Base-by-base conservation (phyloP, 30 jellyfish, hydroid and myxozoan species). In the Rhopilema esculentum region DNA sequence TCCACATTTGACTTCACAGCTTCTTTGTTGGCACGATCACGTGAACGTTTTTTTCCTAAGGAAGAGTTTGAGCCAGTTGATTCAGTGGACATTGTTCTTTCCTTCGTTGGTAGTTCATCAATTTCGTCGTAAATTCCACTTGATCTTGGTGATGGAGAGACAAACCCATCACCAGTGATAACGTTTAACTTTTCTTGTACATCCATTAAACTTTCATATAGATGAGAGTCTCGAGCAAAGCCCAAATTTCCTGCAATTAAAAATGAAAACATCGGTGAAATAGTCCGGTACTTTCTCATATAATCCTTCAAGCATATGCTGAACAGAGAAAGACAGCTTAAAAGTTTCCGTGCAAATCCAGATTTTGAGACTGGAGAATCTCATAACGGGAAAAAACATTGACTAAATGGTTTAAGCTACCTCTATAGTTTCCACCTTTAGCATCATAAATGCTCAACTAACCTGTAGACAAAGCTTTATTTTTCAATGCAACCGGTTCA, bases 401-500 rank as follows among this genome's bases (percentile, higher is more conserved):
- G 17, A n/a, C n/a, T n/a, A n/a, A n/a, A n/a, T n/a, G n/a, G n/a
- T n/a, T n/a, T n/a, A n/a, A n/a, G n/a, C n/a, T n/a, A n/a, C n/a
- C n/a, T n/a, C n/a, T n/a, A n/a, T n/a, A n/a, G n/a, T n/a, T n/a
- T n/a, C n/a, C n/a, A n/a, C n/a, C n/a, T n/a, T n/a, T n/a, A n/a
- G n/a, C n/a, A n/a, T n/a, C n/a, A n/a, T n/a, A n/a, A n/a, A n/a
- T n/a, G 57, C 57, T 12, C 6, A 26, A 30, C 63, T 49, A 4
- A 66, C 92, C 92, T 53, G 92, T 83, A 27, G 92, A 83, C 85
- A 83, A 69, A 23, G 92, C 92, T 23, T 83, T 83, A 22, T 49
- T 49, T 27, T 69, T 69, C 67, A 69, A 27, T 19, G 57, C 83
- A 0, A 79, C 92, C 8, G 92, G 79, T 40, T 83, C 92, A 0